Conservation (phyloP, 2,888 invertebrate species). For the Chironomus tentans region DNA sequence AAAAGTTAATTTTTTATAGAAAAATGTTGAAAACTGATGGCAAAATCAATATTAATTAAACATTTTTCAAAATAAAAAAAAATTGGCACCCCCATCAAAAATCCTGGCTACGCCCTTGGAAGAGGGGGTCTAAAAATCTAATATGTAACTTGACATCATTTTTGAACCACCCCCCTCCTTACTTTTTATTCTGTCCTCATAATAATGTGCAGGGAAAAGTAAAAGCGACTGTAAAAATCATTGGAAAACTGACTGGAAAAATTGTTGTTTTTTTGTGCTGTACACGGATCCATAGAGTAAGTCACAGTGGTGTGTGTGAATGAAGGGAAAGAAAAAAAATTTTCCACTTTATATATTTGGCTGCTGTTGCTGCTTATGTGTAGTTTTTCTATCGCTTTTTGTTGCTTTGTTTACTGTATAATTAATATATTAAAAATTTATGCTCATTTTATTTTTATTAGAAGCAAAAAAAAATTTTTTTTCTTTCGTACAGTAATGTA, state of each 20-base stretch:
- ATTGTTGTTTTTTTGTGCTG: no score
- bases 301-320: not conserved
- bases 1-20: no score
- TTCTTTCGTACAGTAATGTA: not conserved
- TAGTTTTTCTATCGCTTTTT: constrained; percentile 2
- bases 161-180: no score
- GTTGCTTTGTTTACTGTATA: constrained; percentile 12
- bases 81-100: no score
- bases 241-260: constrained; percentile 19
- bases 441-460: constrained; percentile 12
- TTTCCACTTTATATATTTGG: not conserved
- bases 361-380: not conserved
- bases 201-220: not conserved
- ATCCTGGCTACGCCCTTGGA: no score
- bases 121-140: no score
- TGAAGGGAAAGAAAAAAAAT: not conserved
- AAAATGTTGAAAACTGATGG: no score
- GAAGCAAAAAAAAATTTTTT: not conserved
- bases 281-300: not conserved
- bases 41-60: no score
- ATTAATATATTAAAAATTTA: constrained; percentile 20
- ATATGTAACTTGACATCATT: no score
- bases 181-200: not conserved
- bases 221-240: not conserved
- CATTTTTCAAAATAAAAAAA: no score